Conservation (phyloP, 1,140 invertebrate genomes). For the Wiebesia pumilae region DNA sequence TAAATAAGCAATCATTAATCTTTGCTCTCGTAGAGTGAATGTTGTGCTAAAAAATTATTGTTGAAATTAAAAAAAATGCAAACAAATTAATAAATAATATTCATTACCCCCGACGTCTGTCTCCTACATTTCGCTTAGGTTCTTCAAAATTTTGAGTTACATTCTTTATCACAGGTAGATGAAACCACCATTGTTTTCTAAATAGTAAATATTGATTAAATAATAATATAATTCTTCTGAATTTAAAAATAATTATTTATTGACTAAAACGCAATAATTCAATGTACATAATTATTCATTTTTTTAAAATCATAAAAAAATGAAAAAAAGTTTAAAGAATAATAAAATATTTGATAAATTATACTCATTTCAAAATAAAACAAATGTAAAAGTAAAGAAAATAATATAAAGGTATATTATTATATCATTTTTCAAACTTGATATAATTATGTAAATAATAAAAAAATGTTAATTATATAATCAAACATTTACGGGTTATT, state of each 20-base stretch:
- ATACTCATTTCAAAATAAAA: too few relatives aligned
- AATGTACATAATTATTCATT: too few relatives aligned
- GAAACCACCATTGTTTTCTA: conserved; percentile 17
- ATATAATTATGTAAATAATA: too few relatives aligned
- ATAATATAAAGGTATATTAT: too few relatives aligned
- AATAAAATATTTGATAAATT: too few relatives aligned
- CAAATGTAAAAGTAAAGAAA: too few relatives aligned
- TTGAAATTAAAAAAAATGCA: neutral
- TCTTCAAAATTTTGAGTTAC: neutral
- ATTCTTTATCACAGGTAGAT: neutral
- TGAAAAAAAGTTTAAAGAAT: too few relatives aligned
- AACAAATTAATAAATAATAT: neutral
- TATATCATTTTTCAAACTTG: too few relatives aligned
- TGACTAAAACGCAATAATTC: too few relatives aligned
- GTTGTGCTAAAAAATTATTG: neutral
- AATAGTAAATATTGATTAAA: neutral
- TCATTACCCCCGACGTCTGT: conserved; percentile 23
- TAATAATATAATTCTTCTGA: neutral
- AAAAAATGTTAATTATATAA: too few relatives aligned
- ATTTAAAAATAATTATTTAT: too few relatives aligned
- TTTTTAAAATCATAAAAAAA: too few relatives aligned
- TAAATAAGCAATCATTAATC: conserved; percentile 26
- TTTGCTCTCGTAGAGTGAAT: neutral
- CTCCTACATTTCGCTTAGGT: neutral
- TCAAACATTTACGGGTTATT: neutral